These are phyloP conservation scores for Hippoglossus stenolepis DNA, from an alignment of 2,113 vertebrate genomes.

Conservation along the genomic window DNA sequence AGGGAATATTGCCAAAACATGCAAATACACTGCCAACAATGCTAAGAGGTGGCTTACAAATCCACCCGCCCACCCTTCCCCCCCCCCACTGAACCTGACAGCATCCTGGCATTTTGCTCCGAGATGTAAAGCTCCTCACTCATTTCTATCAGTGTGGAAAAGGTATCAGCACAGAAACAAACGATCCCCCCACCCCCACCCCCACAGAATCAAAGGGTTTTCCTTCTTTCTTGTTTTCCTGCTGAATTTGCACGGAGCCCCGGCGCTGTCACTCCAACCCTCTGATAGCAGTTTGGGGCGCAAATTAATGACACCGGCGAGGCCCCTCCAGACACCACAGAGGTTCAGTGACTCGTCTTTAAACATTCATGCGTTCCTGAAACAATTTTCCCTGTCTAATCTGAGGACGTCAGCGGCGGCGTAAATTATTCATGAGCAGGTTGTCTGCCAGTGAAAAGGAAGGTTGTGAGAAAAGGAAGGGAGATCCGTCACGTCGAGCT, in stretches of 20 bases:
- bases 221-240: background rate
- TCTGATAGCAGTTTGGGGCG: constrained; percentile 66
- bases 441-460: constrained; percentile 63
- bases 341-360: constrained; percentile 78
- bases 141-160: constrained; percentile 46
- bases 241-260: constrained; percentile 58
- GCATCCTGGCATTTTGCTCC: constrained; percentile 29
- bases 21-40: constrained; percentile 62
- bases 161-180: constrained; percentile 54
- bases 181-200: constrained; percentile 13
- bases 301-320: constrained; percentile 75
- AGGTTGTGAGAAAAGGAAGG: constrained; percentile 57
- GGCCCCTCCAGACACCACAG: constrained; percentile 59
- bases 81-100: constrained; percentile 21
- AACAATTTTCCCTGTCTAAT: constrained; percentile 82
- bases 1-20: constrained; percentile 61
- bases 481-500: constrained; percentile 58
- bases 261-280: constrained; percentile 54
- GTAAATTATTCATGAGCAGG: constrained; percentile 78
- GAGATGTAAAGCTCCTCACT: constrained; percentile 51
- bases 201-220: constrained; percentile 15
- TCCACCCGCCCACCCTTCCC: constrained; percentile 24
- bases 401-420: constrained; percentile 69
- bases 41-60: constrained; percentile 65
- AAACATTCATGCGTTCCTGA: constrained; percentile 81